Evolutionary conservation across 2,797 vertebrate genomes (phyloP).

Genomic region (Poeciliopsis gracilis): DNA sequence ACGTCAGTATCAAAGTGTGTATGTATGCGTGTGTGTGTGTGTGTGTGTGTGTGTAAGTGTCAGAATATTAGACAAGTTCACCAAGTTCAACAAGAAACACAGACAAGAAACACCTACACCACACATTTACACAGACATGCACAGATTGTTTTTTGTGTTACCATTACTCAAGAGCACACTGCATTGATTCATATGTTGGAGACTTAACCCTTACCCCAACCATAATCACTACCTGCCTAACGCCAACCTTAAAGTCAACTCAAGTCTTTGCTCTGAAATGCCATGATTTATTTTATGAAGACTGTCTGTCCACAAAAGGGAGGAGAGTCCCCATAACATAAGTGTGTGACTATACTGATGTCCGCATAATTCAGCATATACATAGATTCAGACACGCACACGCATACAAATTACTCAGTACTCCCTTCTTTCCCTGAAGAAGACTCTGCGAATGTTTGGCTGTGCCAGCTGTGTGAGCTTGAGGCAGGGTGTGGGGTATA

Average conservation of each 20-base stretch:
- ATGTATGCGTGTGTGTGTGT: slow-evolving; percentile 15
- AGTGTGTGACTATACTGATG: slow-evolving; percentile 15
- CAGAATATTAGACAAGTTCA: slow-evolving; percentile 32
- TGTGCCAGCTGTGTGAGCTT: slow-evolving; percentile 75
- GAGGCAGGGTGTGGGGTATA: slow-evolving; percentile 70
- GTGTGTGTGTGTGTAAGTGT: slow-evolving; percentile 24
- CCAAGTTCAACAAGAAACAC: slow-evolving; percentile 24
- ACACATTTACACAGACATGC: not conserved
- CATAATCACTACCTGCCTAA: slow-evolving; percentile 23
- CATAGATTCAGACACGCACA: not conserved
- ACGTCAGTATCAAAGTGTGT: slow-evolving; percentile 5
- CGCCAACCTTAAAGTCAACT: slow-evolving; percentile 1
- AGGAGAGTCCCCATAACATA: slow-evolving; percentile 20
- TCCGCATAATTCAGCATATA: slow-evolving; percentile 12
- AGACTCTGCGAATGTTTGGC: slow-evolving; percentile 71
- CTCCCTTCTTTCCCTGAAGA: slow-evolving; percentile 33
- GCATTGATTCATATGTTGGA: slow-evolving; percentile 19
- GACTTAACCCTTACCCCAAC: not conserved
- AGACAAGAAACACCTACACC: not conserved
- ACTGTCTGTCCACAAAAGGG: slow-evolving; percentile 26
- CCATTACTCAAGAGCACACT: slow-evolving; percentile 5
- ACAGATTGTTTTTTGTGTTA: slow-evolving; percentile 6
- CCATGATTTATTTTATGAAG: slow-evolving; percentile 19
- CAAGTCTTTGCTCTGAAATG: slow-evolving; percentile 11
- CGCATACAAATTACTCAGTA: slow-evolving; percentile 1